Base-by-base conservation (phyloP, 1,140 invertebrate species). In the Heliconius hewitsoni region DNA sequence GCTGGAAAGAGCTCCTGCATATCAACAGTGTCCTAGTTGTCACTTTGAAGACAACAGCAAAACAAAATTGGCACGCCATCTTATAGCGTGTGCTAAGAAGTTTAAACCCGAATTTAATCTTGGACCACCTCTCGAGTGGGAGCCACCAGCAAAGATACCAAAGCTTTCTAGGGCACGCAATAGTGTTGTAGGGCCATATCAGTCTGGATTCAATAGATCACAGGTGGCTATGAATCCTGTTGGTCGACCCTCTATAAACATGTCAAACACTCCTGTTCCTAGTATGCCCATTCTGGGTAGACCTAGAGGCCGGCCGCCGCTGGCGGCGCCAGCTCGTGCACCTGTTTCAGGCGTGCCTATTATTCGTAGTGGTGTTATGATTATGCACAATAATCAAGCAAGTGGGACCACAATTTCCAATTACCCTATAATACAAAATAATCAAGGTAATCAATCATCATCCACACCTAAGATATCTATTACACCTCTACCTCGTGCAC, bases 41-140 rank as follows among this genome's bases (percentile, higher is more conserved):
- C 97, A 98, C 9, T 99, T 98, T 92, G 98, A 99, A 91, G 98
- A 98, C 86, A 98, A 98, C 90, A 97, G 98, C 84, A 99, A 99
- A 94, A 97, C 97, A 42, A 98, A 99, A 94, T 93, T 99, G 71
- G 98, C 97, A 0, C 95, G 98, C 42, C 98, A 99, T 95, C 96
- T 98, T 83, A 96, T 97, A 50, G 97, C 98, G 11, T 99, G 98
- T 95, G 96, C 96, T 73, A 98, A 98, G 91, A 98, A 98, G 91
- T 99, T 98, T 92, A 97, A 98, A 90, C 97, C 97, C 1, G 98
- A 98, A 82, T 95, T 97, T 74, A 98, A 98, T 89, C 84, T 98
- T 76, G 97, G 97, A 81, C 98, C 98, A 8, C 96, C 97, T 16
- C 92, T 96, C 19, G 98, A 98, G 89, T 98, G 98, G 97, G 98